Percentiles rank a stretch among this genome's conserved stretches.
phyloP scores from a whole-genome alignment of 2,888 invertebrate species.

The Parascotia fuliginaria region DNA sequence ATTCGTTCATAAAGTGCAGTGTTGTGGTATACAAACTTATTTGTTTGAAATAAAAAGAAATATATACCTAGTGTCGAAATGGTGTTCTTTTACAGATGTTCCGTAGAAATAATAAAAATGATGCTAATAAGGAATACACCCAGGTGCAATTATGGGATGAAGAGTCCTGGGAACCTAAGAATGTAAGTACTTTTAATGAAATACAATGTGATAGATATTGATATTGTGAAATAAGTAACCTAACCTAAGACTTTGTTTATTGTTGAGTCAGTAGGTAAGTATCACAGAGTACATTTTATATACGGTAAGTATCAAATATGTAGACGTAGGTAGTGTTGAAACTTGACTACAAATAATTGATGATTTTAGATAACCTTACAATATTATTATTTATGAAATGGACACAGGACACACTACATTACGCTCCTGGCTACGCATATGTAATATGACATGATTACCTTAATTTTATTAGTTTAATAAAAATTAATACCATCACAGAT shows the following conservation, averaged over 20 bases:
- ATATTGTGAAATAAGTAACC: background rate
- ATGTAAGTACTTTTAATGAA: conserved; percentile 44
- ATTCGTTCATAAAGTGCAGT: background rate
- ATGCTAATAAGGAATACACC: conserved; percentile 57
- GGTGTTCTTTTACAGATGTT: conserved; percentile 60
- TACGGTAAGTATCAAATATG: too few species aligned
- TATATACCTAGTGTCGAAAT: conserved; percentile 38
- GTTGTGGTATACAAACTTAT: conserved; percentile 4
- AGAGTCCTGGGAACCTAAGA: conserved; percentile 33
- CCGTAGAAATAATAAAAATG: conserved; percentile 64
- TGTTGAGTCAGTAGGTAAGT: background rate
- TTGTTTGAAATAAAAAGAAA: background rate
- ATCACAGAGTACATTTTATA: background rate
- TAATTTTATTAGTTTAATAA: too few species aligned
- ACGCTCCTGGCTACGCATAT: too few species aligned
- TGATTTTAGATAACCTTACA: too few species aligned
- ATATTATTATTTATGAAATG: too few species aligned
- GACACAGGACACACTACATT: too few species aligned
- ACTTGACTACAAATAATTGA: too few species aligned
- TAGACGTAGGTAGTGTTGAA: too few species aligned
- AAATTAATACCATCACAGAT: too few species aligned
- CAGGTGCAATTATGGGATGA: conserved; percentile 62
- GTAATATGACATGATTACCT: too few species aligned
- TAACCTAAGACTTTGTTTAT: background rate
- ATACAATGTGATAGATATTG: conserved; percentile 2